Conservation (phyloP, 2,888 invertebrate species). For the Podabrus alpinus region DNA sequence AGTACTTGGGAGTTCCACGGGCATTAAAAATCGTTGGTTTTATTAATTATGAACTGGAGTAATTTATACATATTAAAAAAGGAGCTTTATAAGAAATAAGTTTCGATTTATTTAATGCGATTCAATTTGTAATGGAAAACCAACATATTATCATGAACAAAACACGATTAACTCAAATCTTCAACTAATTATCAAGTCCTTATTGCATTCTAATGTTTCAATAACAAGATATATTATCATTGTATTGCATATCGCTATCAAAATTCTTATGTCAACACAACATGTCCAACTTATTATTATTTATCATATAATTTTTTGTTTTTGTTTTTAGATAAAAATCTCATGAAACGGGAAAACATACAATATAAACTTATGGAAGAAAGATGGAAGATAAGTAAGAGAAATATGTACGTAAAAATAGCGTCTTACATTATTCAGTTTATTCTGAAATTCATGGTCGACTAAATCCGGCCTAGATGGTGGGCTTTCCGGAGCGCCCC, state of each 20-base stretch:
- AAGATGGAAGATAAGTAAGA: conserved; percentile 26
- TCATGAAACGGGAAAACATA: background rate
- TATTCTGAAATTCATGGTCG: conserved; percentile 47
- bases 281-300: background rate
- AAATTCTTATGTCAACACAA: background rate
- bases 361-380: conserved; percentile 16
- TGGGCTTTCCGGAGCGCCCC: conserved; percentile 39
- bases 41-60: background rate
- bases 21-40: background rate
- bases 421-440: conserved; percentile 50
- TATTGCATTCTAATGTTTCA: conserved; percentile 39
- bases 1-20: background rate
- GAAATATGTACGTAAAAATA: conserved; percentile 28
- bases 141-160: conserved; percentile 14
- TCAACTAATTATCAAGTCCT: conserved; percentile 37
- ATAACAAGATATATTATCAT: conserved; percentile 39
- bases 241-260: conserved; percentile 24
- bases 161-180: conserved; percentile 31
- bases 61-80: background rate
- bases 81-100: background rate
- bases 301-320: conserved; percentile 19
- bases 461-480: conserved; percentile 47
- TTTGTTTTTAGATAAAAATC: conserved; percentile 19
- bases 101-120: conserved; percentile 16
- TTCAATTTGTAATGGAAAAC: conserved; percentile 36